Base-by-base conservation (phyloP, 2,888 invertebrate genomes). In the Rotaria macrura region DNA sequence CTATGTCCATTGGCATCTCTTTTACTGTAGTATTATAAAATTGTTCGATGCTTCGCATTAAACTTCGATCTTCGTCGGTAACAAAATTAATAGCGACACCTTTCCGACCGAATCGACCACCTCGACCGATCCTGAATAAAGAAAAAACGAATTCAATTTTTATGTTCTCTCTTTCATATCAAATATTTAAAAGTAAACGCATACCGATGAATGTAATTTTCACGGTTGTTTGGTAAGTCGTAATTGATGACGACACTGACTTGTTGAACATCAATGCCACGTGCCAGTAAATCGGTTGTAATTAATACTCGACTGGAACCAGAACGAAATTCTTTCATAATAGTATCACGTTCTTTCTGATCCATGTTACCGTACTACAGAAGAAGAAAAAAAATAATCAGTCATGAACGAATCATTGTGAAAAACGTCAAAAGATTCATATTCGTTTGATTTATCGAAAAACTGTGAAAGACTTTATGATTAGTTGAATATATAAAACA, bases 11-110 rank as follows among this genome's bases (percentile, higher is more conserved):
- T 92, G 99, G 99, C 98, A 99, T 98, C 93, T 99, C 98, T 90
- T 96, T 96, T 92, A 99, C 96, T 91, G 94, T 94, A 89, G 99
- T 99, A 92, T 96, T 95, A 93, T 99, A 99, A 93, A 96, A 97
- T 91, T 94, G 94, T 93, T 99, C 98, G 92, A 99, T 97, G 92
- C 99, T 99, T 92, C 95, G 94, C 91, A 99, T 93, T 89, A 94
- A 94, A 92, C 97, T 94, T 92, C 94, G 94, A 92, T 99, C 99
- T 86, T 96, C 95, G 90, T 94, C 94, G 87, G 97, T 98, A 88
- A 99, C 95, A 92, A 99, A 99, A 93, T 99, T 99, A 91, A 99
- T 99, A 89, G 99, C 98, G 90, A 98, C 98, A 92, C 99, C 99
- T 92, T 99, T 99, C 93, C 99, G 95, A 91, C 99, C 99, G 92